phyloP scores from a whole-genome alignment of 1,140 invertebrate genomes.

The Megalopta genalis region DNA sequence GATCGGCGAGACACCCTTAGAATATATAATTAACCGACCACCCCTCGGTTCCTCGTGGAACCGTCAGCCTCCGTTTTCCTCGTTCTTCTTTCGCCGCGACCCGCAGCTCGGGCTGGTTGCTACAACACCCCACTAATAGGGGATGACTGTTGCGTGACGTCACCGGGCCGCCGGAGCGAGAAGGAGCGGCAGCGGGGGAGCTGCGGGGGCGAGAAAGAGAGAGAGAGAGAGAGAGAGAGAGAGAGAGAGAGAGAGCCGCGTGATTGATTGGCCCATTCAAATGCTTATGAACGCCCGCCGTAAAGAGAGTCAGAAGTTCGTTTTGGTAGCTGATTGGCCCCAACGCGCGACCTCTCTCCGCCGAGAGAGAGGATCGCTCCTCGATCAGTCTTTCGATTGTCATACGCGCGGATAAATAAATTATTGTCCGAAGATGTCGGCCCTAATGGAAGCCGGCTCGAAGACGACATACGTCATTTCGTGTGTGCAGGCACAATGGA shows the following conservation, averaged over 20 bases:
- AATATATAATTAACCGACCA: constrained; percentile 80
- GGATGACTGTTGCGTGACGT: constrained; percentile 75
- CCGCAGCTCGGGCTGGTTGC: constrained; percentile 53
- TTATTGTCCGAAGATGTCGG: constrained; percentile 67
- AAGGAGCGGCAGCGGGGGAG: constrained; percentile 49
- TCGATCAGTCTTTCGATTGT: constrained; percentile 77
- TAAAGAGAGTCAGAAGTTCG: constrained; percentile 60
- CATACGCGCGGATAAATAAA: constrained; percentile 76
- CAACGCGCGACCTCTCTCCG: constrained; percentile 48
- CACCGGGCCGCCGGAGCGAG: too few species aligned
- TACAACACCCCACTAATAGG: constrained; percentile 77
- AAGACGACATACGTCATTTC: constrained; percentile 51
- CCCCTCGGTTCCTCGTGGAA: constrained; percentile 47
- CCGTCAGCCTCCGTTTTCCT: constrained; percentile 30
- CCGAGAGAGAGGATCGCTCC: constrained; percentile 47
- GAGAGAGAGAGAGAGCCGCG: constrained; percentile 59
- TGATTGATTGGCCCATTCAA: constrained; percentile 80
- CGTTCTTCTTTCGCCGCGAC: constrained; percentile 26
- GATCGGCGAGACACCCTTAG: constrained; percentile 79
- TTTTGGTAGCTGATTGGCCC: constrained; percentile 65
- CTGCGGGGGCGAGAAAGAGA: constrained; percentile 52
- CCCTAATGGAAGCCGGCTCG: constrained; percentile 57
- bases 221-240: constrained; percentile 63
- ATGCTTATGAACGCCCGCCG: constrained; percentile 75
- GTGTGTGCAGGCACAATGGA: constrained; percentile 39